These are phyloP conservation scores for Sylvilagus floridanus DNA, from an alignment of 2,797 vertebrate species.

Conservation along the genomic window DNA sequence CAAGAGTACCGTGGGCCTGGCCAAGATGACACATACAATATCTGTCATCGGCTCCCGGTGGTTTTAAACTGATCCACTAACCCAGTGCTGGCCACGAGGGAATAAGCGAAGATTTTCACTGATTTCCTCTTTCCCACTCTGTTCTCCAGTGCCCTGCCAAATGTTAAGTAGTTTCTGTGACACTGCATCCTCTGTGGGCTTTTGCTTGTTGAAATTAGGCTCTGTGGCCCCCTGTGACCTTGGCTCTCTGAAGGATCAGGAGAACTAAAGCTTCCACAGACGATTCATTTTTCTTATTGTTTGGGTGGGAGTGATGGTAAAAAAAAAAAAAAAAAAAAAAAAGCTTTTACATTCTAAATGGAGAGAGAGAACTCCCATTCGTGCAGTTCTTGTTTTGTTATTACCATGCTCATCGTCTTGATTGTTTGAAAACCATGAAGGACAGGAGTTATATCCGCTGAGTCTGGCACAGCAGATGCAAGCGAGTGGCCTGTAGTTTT, in stretches of 20 bases:
- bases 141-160: not conserved
- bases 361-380: not conserved
- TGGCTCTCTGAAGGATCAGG: not conserved
- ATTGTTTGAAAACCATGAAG: slow-evolving; percentile 54
- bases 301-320: not conserved
- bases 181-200: not conserved
- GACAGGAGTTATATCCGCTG: not conserved
- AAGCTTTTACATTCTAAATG: not conserved
- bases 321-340: not conserved
- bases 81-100: not conserved
- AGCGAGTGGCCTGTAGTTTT: not conserved
- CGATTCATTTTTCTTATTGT: not conserved
- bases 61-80: not conserved
- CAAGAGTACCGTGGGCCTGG: not conserved
- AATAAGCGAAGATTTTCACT: not conserved
- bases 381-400: not conserved
- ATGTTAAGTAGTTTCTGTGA: not conserved
- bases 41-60: not conserved
- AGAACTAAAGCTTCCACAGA: slow-evolving; percentile 25
- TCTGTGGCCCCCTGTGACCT: not conserved
- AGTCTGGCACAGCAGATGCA: not conserved
- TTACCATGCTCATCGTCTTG: not conserved
- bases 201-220: slow-evolving; percentile 22
- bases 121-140: not conserved
- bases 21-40: not conserved